Evolutionary conservation across 2,888 invertebrate species (phyloP).

Genomic region (Galerucella calmariensis): DNA sequence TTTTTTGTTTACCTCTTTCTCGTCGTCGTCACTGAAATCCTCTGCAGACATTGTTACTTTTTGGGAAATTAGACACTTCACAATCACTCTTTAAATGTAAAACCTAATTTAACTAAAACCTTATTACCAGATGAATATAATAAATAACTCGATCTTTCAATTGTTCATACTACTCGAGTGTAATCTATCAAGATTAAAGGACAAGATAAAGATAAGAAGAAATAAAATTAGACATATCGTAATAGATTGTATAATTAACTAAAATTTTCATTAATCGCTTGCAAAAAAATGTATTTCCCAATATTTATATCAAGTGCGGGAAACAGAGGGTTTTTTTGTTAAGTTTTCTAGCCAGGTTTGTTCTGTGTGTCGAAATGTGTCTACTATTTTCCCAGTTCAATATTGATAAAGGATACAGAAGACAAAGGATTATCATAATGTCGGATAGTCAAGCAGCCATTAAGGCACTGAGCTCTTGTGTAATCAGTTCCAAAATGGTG

Average conservation of each 20-base stretch:
- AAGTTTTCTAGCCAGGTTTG: too few relatives aligned
- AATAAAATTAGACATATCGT: background rate
- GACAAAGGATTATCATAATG: too few relatives aligned
- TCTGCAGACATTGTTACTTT: background rate
- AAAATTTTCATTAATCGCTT: background rate
- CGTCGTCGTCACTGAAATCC: background rate
- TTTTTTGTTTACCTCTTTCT: background rate
- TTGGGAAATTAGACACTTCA: background rate
- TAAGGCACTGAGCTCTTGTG: too few relatives aligned
- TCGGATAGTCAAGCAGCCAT: too few relatives aligned
- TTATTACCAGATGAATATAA: background rate
- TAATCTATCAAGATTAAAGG: background rate
- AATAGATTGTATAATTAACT: background rate
- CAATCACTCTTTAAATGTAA: background rate
- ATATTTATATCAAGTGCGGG: too few relatives aligned
- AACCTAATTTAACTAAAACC: background rate
- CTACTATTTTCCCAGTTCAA: too few relatives aligned
- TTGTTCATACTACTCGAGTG: background rate
- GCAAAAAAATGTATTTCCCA: too few relatives aligned
- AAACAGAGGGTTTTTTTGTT: too few relatives aligned
- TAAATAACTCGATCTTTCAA: background rate
- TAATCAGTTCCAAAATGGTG: too few relatives aligned
- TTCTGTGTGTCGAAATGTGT: too few relatives aligned
- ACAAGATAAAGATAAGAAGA: background rate
- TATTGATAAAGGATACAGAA: too few relatives aligned